Evolutionary conservation across 2,113 vertebrate genomes (phyloP).

Genomic region (Atrichornis clamosus): DNA sequence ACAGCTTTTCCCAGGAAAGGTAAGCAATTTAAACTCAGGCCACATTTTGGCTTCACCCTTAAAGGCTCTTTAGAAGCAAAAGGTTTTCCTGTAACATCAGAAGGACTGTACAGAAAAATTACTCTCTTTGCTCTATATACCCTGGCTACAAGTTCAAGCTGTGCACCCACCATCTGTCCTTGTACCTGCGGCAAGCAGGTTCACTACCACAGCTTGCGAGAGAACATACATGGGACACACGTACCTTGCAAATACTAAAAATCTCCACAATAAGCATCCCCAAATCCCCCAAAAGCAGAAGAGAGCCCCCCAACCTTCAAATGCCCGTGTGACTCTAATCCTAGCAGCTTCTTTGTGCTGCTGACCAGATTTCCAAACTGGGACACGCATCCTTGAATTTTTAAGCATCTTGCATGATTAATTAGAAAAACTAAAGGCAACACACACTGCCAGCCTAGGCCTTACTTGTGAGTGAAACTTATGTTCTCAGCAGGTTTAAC

Average conservation of each 20-base stretch:
- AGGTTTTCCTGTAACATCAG: not conserved
- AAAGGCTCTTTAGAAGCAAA: not conserved
- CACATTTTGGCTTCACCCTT: not conserved
- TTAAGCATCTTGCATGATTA: not conserved
- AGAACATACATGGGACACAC: not conserved
- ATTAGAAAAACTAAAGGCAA: not conserved
- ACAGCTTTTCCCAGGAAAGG: not conserved
- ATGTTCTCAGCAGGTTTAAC: not conserved
- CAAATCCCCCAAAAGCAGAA: not conserved
- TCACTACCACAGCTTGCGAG: not conserved
- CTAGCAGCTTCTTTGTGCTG: not conserved
- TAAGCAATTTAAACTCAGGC: not conserved
- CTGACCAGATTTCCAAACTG: not conserved
- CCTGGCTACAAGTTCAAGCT: not conserved
- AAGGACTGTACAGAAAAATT: not conserved
- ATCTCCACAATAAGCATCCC: not conserved
- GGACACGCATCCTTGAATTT: not conserved
- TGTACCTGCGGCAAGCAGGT: not conserved
- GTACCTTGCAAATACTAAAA: not conserved
- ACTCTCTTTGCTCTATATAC: not conserved
- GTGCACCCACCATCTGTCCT: not conserved
- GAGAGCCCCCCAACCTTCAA: not conserved
- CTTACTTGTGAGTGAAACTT: not conserved
- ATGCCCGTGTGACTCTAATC: fast-evolving
- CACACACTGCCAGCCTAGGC: not conserved